Conservation (phyloP, 64 coral and sea anemone genomes). For the Exaiptasia diaphana region DNA sequence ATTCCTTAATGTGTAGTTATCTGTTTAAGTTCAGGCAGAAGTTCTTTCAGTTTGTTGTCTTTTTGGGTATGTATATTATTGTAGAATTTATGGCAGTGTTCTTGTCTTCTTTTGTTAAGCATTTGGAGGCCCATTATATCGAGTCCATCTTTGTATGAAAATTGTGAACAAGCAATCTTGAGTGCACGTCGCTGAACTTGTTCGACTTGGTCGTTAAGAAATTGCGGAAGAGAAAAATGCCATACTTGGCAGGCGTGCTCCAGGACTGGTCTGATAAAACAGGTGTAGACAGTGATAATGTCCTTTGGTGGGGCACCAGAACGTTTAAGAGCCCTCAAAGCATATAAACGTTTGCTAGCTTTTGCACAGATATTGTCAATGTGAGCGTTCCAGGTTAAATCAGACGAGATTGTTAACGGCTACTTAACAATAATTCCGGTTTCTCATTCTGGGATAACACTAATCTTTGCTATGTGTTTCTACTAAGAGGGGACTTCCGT, state of each 20-base stretch:
- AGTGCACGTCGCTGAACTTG: too few species aligned
- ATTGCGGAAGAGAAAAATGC: slow-evolving; percentile 33
- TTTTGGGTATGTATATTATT: slow-evolving; percentile 13
- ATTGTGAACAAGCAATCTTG: too few species aligned
- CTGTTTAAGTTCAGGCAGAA: slow-evolving; percentile 6
- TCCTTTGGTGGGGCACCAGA: slow-evolving; percentile 24
- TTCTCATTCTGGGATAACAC: too few species aligned
- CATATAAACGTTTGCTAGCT: slow-evolving; percentile 54
- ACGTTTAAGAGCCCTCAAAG: slow-evolving; percentile 17
- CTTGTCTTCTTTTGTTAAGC: slow-evolving; percentile 18
- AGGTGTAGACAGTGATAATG: slow-evolving; percentile 17
- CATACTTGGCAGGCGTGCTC: slow-evolving; percentile 39
- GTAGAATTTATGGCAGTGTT: slow-evolving; percentile 45
- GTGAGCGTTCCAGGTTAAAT: slow-evolving; percentile 53
- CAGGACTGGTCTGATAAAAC: slow-evolving; percentile 21
- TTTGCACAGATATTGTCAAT: slow-evolving; percentile 38
- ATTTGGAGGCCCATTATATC: slow-evolving; percentile 12
- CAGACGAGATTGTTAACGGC: slow-evolving; percentile 50
- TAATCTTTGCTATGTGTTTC: too few species aligned
- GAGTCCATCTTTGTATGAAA: slow-evolving; percentile 29
- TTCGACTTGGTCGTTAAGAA: slow-evolving; percentile 36
- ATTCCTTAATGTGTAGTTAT: neutral
- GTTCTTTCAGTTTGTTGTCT: slow-evolving; percentile 11
- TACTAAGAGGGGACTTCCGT: too few species aligned
- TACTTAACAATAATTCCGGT: too few species aligned